Base-by-base conservation (phyloP, 2,797 vertebrate genomes). In the Anomalospiza imberbis region DNA sequence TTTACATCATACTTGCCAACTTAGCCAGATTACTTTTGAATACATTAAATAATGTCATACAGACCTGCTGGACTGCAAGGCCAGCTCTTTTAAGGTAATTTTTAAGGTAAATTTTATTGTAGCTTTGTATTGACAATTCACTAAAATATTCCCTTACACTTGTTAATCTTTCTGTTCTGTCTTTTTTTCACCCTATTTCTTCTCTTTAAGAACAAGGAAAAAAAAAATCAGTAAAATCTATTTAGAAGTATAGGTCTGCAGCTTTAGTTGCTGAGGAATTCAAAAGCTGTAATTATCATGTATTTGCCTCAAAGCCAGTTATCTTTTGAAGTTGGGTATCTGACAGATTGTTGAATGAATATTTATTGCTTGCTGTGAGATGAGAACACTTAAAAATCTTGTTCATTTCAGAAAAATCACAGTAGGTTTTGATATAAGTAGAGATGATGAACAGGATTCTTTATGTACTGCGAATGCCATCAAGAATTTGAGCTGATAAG, bases 331-430 rank as follows among this genome's bases (percentile, higher is more conserved):
- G 67, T 1, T 90, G 63, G 17, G 5, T 88, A 38, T 94, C 50
- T 94, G 77, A 91, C 86, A 93, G 82, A 76, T 76, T 78, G 50
- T 62, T 91, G 85, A 91, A 93, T 95, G 74, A 93, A 85, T 93
- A 89, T 89, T 95, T 96, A 91, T 85, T 91, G 45, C 55, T 76
- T 91, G 48, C 55, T 73, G 31, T 54, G 53, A 87, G 76, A 95
- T 82, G 48, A 86, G 88, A 88, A 66, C 88, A 80, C 84, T 91
- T 89, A 54, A 85, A 92, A 87, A 89, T 89, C 80, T 88, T 94
- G 42, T 85, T 94, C 38, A 29, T 87, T 90, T 84, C 55, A 81
- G 60, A 57, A 92, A 91, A 93, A 93, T 91, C 80, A 76, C 48
- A 87, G 83, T 60, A 63, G 57, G 16, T 82, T 91, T 91, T 93